These are phyloP conservation scores for Pempheris klunzingeri DNA, from an alignment of 2,797 vertebrate species.

Conservation along the genomic window DNA sequence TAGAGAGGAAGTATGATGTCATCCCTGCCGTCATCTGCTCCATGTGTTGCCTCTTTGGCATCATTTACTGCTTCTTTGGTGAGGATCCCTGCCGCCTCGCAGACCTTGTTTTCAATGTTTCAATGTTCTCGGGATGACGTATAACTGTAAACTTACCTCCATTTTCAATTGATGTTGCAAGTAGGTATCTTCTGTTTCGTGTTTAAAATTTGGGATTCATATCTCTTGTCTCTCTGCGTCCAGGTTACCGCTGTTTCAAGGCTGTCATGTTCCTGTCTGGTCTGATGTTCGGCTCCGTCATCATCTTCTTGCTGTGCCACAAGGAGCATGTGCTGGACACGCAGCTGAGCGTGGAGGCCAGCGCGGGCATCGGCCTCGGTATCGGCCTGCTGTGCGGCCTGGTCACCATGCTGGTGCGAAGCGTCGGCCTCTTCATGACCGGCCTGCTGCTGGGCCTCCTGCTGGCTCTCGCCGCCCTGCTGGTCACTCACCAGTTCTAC, in stretches of 20 bases:
- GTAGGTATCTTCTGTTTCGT: neutral
- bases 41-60: conserved; percentile 92
- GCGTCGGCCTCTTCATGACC: conserved; percentile 92
- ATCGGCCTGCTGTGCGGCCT: conserved; percentile 92
- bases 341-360: conserved; percentile 91
- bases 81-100: conserved; percentile 62
- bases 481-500: conserved; percentile 87
- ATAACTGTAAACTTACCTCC: conserved; percentile 2
- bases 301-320: conserved; percentile 93
- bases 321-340: conserved; percentile 91
- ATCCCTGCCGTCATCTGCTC: conserved; percentile 89
- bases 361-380: conserved; percentile 90
- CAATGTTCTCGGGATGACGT: too few species aligned
- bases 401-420: conserved; percentile 92
- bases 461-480: conserved; percentile 85
- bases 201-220: neutral
- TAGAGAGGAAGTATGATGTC: conserved; percentile 85
- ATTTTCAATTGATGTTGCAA: neutral
- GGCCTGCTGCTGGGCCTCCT: conserved; percentile 91
- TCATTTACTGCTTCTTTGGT: conserved; percentile 95
- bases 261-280: conserved; percentile 94
- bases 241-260: conserved; percentile 94
- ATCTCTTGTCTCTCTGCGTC: conserved; percentile 12
- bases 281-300: conserved; percentile 90
- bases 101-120: too few species aligned